phyloP scores from a whole-genome alignment of 1,140 invertebrate species.

The Mamestra configurata region DNA sequence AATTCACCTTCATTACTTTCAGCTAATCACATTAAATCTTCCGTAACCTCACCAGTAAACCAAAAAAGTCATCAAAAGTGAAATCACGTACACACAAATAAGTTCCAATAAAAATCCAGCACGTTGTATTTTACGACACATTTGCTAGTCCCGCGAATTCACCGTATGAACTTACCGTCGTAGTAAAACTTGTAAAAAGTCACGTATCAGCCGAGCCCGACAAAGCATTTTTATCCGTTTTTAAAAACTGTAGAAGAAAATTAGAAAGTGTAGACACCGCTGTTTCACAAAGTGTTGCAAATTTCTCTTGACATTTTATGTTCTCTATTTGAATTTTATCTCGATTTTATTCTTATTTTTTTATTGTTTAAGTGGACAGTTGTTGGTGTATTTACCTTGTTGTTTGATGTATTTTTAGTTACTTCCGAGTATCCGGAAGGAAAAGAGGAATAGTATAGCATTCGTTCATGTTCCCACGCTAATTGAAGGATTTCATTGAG shows the following conservation, averaged over 20 bases:
- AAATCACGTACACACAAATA: conserved; percentile 31
- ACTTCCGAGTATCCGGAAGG: not conserved
- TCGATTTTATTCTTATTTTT: conserved; percentile 13
- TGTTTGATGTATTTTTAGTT: conserved; percentile 23
- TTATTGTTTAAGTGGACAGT: conserved; percentile 14
- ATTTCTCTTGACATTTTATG: conserved; percentile 26
- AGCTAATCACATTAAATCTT: not conserved
- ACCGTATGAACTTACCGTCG: conserved; percentile 38
- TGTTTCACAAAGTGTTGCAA: conserved; percentile 34
- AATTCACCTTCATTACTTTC: too few relatives aligned
- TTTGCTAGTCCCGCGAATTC: conserved; percentile 41
- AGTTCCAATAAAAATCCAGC: conserved; percentile 41
- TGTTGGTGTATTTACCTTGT: conserved; percentile 4
- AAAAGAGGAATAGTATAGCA: not conserved
- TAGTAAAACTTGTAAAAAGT: conserved; percentile 52
- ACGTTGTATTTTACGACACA: conserved; percentile 46
- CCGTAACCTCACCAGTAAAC: not conserved
- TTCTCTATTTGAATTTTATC: conserved; percentile 14
- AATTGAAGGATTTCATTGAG: conserved; percentile 23
- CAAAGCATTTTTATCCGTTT: conserved; percentile 51
- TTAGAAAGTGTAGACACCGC: conserved; percentile 34
- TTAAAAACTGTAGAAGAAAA: conserved; percentile 53
- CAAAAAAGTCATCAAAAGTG: conserved; percentile 6
- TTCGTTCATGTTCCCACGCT: conserved; percentile 19
- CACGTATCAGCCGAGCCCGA: conserved; percentile 44